A percentile compares a stretch with the other conserved stretches of the same genome.
These are phyloP conservation scores for Micronycteris hirsuta DNA, from an alignment of 2,113 vertebrate species.

Conservation along the genomic window DNA sequence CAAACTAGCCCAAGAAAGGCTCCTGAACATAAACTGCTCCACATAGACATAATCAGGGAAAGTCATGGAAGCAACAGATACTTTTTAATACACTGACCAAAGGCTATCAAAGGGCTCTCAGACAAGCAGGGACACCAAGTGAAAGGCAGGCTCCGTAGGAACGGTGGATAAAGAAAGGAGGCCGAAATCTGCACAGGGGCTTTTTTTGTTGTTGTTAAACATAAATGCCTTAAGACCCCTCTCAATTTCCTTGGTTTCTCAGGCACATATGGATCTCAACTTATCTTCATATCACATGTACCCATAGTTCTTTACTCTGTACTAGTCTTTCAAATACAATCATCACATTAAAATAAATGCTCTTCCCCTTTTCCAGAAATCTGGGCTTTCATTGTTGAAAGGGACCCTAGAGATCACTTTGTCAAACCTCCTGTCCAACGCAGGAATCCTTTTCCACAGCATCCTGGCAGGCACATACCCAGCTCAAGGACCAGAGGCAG, in stretches of 20 bases:
- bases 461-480: background rate
- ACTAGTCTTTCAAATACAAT: slow-evolving; percentile 42
- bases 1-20: background rate
- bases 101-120: background rate
- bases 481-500: background rate
- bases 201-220: background rate
- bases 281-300: slow-evolving; percentile 24
- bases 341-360: slow-evolving; percentile 55
- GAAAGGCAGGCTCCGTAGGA: background rate
- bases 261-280: slow-evolving; percentile 37
- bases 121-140: background rate
- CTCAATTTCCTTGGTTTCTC: slow-evolving; percentile 7
- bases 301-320: slow-evolving; percentile 4
- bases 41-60: background rate
- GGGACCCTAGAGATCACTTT: slow-evolving; percentile 36
- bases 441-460: slow-evolving; percentile 4
- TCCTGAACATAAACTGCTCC: background rate
- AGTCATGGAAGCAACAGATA: background rate
- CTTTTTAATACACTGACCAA: background rate
- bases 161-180: background rate
- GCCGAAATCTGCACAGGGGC: background rate
- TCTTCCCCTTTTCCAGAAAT: slow-evolving; percentile 49
- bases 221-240: background rate
- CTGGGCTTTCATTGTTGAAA: slow-evolving; percentile 8
- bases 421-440: slow-evolving; percentile 7